Conservation (phyloP, 2,797 vertebrate species). For the Oreochromis mossambicus region DNA sequence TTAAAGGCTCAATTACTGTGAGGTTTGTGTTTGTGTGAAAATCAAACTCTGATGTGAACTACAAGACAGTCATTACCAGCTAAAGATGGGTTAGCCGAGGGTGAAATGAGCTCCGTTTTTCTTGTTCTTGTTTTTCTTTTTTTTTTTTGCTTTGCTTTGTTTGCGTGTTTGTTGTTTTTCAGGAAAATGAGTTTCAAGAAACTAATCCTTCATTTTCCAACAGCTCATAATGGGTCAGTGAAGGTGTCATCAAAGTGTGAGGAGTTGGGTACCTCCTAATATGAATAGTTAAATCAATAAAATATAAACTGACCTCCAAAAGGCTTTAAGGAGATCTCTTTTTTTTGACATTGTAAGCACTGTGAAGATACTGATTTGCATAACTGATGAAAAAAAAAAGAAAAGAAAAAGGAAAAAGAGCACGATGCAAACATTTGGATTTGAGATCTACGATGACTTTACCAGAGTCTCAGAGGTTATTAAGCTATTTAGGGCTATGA, state of each 20-base stretch:
- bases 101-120: not conserved
- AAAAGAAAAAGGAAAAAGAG: not conserved
- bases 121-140: rapidly evolving
- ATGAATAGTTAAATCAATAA: not conserved
- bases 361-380: not conserved
- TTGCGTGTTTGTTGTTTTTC: not conserved
- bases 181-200: not conserved
- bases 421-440: not conserved
- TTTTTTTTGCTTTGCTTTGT: not conserved
- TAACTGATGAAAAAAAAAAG: not conserved
- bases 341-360: not conserved
- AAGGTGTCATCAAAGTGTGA: not conserved
- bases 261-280: not conserved
- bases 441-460: not conserved
- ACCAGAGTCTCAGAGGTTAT: not conserved
- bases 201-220: not conserved
- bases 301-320: not conserved
- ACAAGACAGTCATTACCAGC: not conserved
- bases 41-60: not conserved
- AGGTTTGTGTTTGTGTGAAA: not conserved
- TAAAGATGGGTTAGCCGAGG: not conserved
- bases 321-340: not conserved
- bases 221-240: not conserved
- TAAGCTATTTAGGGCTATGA: not conserved
- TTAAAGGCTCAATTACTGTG: not conserved